Conservation (phyloP, 2,888 invertebrate species). For the Sminthurinus aureus region DNA sequence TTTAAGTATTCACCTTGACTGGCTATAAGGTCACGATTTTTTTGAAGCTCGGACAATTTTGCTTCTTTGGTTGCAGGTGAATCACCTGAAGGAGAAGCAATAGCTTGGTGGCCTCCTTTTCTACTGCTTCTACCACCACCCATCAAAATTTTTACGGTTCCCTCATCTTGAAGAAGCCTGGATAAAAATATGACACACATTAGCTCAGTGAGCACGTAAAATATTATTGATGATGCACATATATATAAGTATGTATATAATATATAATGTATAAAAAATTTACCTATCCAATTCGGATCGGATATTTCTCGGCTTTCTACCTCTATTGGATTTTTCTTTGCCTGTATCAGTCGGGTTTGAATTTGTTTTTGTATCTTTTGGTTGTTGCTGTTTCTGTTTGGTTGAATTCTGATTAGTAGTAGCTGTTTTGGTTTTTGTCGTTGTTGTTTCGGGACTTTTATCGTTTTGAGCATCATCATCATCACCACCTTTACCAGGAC, state of each 20-base stretch:
- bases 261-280: no score
- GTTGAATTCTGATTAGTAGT: background rate
- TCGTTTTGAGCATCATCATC: background rate
- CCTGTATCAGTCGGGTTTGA: background rate
- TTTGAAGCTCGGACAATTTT: slow-evolving; percentile 37
- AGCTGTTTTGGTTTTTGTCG: background rate
- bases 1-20: slow-evolving; percentile 13
- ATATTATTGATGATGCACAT: no score
- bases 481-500: no score
- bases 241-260: no score
- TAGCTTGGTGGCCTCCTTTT: background rate
- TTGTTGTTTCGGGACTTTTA: no score
- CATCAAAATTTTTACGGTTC: slow-evolving; percentile 47
- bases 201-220: no score
- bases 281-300: slow-evolving; percentile 42
- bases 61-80: slow-evolving; percentile 30
- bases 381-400: slow-evolving; percentile 4
- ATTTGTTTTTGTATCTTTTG: background rate
- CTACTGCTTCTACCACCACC: slow-evolving; percentile 25
- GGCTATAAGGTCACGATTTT: slow-evolving; percentile 32
- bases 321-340: background rate
- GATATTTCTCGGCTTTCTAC: slow-evolving; percentile 24
- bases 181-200: no score
- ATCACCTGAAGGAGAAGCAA: background rate
- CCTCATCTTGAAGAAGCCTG: slow-evolving; percentile 48